Base-by-base conservation (phyloP, 2,888 invertebrate species). In the Cactoblastis cactorum region DNA sequence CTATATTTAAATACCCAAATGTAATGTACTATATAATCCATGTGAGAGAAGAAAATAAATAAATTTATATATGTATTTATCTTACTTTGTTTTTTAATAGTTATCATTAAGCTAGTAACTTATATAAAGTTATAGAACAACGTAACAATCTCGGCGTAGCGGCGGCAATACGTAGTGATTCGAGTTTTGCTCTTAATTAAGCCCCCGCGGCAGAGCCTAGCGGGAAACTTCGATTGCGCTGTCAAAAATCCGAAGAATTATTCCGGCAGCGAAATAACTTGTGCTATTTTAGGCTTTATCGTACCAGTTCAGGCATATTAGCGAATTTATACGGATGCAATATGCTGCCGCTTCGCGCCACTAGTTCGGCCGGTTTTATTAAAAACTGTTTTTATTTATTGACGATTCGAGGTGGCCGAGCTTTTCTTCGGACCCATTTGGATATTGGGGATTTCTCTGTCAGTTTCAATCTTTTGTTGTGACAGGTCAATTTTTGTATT, bases 181-280 rank as follows among this genome's bases (percentile, higher is more conserved):
- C 69, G 71, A 80, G 77, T 77, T 80, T 65, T 65, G 77, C 73
- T 81, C 83, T 85, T 88, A 88, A 89, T 88, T 88, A 87, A 85
- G 77, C 69, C 61, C 68, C 17, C 14, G 43, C 66, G 73, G 77
- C 78, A 71, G 63, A 57, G 83, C 83, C 84, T 83, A 81, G 84
- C 75, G 83, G 80, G 79, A 80, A 87, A 88, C 84, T 88, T 88
- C 88, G 85, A 89, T 88, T 87, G 85, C 82, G 78, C 89, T 88
- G 88, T 89, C 88, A 89, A 89, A 89, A 88, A 89, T 86, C 83
- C 84, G 78, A 88, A 87, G 88, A 88, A 87, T 88, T 88, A 89
- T 88, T 82, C 80, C 76, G 73, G 76, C 71, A 78, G 80, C 80
- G 76, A 81, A 87, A 86, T 88, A 87, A 88, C 80, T 88, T 84